Evolutionary conservation across 2,113 vertebrate genomes (phyloP), one percentile per base, ranked within the genome.

Genomic region (Montifringilla adamsi): DNA sequence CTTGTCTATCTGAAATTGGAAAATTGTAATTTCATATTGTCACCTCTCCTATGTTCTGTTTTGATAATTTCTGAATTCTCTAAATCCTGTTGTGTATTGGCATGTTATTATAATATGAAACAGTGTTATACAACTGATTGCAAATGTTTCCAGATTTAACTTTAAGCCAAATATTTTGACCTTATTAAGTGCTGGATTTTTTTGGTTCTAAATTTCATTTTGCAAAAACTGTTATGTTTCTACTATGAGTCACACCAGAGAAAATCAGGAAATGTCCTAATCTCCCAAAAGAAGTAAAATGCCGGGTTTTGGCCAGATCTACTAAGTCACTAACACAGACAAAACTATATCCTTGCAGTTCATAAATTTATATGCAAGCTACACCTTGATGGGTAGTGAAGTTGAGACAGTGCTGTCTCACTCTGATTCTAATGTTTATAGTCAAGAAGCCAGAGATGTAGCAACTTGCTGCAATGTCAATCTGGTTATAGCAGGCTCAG

Each of bases 251-350:
- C 79, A 92, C 47, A 77, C 7, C n/a, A 86, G 43, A 90, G 21
- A n/a, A 92, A 94, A 92, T 86, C n/a, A 90, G 53, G 59, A 93
- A 88, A 89, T 31, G 7, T 44, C 80, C 92, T 37, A 87, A 59
- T 81, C 43, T 92, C 59, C 19, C 2, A 1, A 86, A 72, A 92
- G 33, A 86, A 92, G 90, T 5, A 7, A 86, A 92, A 66, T 21
- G 3, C 27, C 50, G 30, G 4, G 28, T 27, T 93, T 86, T 15
- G 5, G 70, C 59, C 47, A 78, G 50, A 23, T 49, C 41, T 59
- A 35, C 27, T 63, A 76, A 90, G 63, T 52, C 55, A 62, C 4
- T 66, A 44, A 58, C 41, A 46, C 2, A 66, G 82, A 67, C 33
- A 44, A 35, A 94, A 92, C 16, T 37, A 67, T n/a, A 44, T 53